These are phyloP conservation scores for Eilema caniola DNA, from an alignment of 2,888 invertebrate genomes.

Conservation along the genomic window DNA sequence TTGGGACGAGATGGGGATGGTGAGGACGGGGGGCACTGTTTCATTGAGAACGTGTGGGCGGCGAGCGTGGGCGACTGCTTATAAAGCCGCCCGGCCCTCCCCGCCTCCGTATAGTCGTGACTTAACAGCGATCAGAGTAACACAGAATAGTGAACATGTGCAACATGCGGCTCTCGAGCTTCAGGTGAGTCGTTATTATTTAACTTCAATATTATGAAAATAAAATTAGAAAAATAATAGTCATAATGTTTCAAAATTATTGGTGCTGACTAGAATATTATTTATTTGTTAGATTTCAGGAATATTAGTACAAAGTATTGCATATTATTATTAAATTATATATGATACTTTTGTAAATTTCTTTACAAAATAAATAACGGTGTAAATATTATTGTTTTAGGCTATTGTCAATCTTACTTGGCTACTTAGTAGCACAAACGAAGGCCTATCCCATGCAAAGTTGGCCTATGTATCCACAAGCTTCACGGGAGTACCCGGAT, in stretches of 20 bases:
- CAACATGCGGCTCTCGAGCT: constrained; percentile 71
- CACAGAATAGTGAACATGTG: constrained; percentile 71
- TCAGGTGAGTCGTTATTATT: constrained; percentile 67
- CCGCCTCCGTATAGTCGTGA: constrained; percentile 76
- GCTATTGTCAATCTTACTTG: constrained; percentile 74
- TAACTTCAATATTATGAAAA: not conserved
- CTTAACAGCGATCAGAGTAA: constrained; percentile 62
- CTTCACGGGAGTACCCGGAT: constrained; percentile 81
- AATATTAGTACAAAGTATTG: no score
- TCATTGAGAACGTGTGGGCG: constrained; percentile 91
- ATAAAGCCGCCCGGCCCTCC: constrained; percentile 75
- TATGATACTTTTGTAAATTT: not conserved
- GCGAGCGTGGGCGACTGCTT: constrained; percentile 83
- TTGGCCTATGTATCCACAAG: constrained; percentile 84
- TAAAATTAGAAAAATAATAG: not conserved
- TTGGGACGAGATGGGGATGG: constrained; percentile 56
- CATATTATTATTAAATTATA: not conserved
- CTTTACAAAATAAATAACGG: constrained; percentile 4
- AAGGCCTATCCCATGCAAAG: constrained; percentile 78
- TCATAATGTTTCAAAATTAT: not conserved
- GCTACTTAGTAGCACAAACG: constrained; percentile 82
- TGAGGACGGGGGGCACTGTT: constrained; percentile 69
- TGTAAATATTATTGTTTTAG: constrained; percentile 64
- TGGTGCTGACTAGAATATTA: not conserved
- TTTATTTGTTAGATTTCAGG: not conserved